A percentile compares a stretch with the other conserved stretches of the same genome.
Conservation (phyloP, 1,140 invertebrate species). For the Popillia japonica region DNA sequence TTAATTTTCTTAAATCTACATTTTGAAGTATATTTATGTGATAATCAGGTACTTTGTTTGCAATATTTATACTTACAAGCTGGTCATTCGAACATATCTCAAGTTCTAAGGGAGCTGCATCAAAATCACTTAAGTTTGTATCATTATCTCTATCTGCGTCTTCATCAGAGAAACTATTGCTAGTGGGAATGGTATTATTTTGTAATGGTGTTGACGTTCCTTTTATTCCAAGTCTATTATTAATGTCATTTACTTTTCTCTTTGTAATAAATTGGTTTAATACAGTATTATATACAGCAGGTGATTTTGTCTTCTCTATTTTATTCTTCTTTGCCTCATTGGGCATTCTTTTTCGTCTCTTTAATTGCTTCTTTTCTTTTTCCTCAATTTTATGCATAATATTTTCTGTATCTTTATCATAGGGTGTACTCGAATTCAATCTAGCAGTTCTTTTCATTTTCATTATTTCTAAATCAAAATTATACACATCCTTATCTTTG, state of each 20-base stretch:
- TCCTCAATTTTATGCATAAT: slow-evolving; percentile 19
- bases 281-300: neutral
- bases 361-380: slow-evolving; percentile 19
- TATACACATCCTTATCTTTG: slow-evolving; percentile 26
- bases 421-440: neutral
- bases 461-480: slow-evolving; percentile 27
- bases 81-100: neutral
- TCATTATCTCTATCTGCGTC: neutral
- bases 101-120: neutral
- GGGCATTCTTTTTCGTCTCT: neutral
- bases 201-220: neutral
- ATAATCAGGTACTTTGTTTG: slow-evolving; percentile 16
- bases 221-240: neutral
- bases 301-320: too few relatives aligned
- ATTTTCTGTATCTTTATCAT: slow-evolving; percentile 27
- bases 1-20: neutral
- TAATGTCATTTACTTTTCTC: neutral
- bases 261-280: neutral
- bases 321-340: neutral
- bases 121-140: neutral
- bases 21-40: slow-evolving; percentile 22
- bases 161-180: neutral
- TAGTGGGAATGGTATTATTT: too few relatives aligned
- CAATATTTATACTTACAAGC: slow-evolving; percentile 6
- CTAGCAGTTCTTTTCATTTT: slow-evolving; percentile 2